Conservation (phyloP, 1,140 invertebrate species). For the Penaeus indicus region DNA sequence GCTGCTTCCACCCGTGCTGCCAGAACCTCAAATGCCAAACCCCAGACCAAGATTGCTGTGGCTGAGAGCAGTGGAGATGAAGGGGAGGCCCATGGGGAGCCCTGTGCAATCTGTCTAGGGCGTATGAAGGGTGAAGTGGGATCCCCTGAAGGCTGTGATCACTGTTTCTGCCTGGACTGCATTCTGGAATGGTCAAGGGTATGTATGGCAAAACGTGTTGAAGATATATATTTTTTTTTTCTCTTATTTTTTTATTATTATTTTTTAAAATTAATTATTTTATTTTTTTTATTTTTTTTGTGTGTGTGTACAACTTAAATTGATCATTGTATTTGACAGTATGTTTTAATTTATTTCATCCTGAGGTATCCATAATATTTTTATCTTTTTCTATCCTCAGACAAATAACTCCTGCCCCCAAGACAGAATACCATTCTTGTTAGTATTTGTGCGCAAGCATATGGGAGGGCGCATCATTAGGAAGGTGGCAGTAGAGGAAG, state of each 20-base stretch:
- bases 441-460: conserved; percentile 82
- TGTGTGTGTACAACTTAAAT: too few species aligned
- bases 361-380: background rate
- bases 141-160: conserved; percentile 88
- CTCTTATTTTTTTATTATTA: too few species aligned
- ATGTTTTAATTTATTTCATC: too few species aligned
- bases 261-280: too few species aligned
- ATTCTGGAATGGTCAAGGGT: conserved; percentile 73
- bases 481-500: conserved; percentile 76
- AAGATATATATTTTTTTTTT: too few species aligned
- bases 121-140: conserved; percentile 79
- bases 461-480: conserved; percentile 78
- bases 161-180: conserved; percentile 90
- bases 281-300: too few species aligned
- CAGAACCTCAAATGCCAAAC: background rate
- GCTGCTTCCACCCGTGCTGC: too few species aligned
- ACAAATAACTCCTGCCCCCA: conserved; percentile 97
- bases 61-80: background rate
- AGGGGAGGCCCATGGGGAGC: conserved; percentile 66
- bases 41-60: background rate
- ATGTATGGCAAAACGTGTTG: background rate
- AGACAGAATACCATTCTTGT: conserved; percentile 85
- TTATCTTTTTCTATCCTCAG: conserved; percentile 69
- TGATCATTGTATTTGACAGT: too few species aligned
- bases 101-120: conserved; percentile 74